Conservation (phyloP, 2,113 vertebrate genomes). For the Paralichthys olivaceus region DNA sequence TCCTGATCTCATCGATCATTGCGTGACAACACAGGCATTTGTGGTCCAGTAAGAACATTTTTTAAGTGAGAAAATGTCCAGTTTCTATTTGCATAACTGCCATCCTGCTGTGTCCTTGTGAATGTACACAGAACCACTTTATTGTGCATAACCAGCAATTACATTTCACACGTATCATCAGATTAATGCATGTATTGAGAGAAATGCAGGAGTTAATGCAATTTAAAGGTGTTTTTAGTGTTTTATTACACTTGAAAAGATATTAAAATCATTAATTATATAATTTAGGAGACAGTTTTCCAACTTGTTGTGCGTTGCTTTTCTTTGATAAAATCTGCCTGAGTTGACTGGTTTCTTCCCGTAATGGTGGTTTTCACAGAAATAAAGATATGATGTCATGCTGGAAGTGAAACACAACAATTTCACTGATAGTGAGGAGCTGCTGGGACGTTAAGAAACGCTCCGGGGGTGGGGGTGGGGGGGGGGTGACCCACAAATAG, state of each 20-base stretch:
- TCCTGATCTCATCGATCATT: neutral
- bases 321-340: too few relatives aligned
- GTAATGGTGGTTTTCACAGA: neutral
- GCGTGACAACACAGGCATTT: neutral
- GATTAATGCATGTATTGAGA: slow-evolving; percentile 15
- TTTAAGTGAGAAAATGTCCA: slow-evolving; percentile 5
- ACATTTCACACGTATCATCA: neutral
- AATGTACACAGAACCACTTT: neutral
- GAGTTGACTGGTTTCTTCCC: slow-evolving; percentile 1
- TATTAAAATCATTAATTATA: too few relatives aligned
- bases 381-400: slow-evolving; percentile 37
- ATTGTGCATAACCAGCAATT: neutral
- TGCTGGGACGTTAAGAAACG: slow-evolving; percentile 26
- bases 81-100: slow-evolving; percentile 26
- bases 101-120: slow-evolving; percentile 17
- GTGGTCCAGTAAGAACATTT: neutral
- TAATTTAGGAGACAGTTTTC: neutral
- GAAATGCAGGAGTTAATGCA: neutral
- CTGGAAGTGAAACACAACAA: slow-evolving; percentile 39
- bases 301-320: neutral
- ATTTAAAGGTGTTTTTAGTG: neutral
- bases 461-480: neutral
- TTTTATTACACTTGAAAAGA: neutral
- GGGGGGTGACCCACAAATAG: slow-evolving; percentile 54
- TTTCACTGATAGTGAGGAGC: slow-evolving; percentile 25